Conservation (phyloP, 2,797 vertebrate genomes). For the Hypotaenidia philippensis region DNA sequence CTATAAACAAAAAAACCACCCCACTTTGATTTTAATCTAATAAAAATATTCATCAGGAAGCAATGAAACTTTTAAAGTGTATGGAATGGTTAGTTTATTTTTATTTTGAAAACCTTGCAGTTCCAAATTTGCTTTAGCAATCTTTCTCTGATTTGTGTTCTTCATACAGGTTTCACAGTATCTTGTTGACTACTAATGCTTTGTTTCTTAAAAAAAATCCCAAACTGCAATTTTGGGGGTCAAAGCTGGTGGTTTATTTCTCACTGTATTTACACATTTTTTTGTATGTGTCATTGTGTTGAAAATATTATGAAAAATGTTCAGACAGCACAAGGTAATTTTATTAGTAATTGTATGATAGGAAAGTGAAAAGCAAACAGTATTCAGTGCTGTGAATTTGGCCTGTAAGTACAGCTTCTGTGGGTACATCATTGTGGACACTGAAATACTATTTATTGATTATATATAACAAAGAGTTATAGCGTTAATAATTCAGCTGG, state of each 20-base stretch:
- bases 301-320: not conserved
- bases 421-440: not conserved
- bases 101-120: not conserved
- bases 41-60: not conserved
- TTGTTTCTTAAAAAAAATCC: not conserved
- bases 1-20: not conserved
- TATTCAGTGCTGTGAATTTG: not conserved
- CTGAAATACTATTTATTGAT: constrained; percentile 11
- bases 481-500: constrained; percentile 50
- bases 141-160: constrained; percentile 30
- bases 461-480: not conserved
- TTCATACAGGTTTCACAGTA: not conserved
- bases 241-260: not conserved
- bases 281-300: not conserved
- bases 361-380: not conserved
- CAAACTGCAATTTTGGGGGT: not conserved
- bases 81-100: constrained; percentile 28
- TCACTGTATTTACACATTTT: not conserved
- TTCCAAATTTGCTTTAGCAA: not conserved
- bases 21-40: not conserved
- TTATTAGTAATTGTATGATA: not conserved
- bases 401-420: not conserved
- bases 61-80: not conserved
- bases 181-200: not conserved
- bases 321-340: not conserved